A percentile compares a stretch with the other conserved stretches of the same genome.
phyloP scores from a whole-genome alignment of 2,113 vertebrate genomes.

The Dendropsophus ebraccatus region DNA sequence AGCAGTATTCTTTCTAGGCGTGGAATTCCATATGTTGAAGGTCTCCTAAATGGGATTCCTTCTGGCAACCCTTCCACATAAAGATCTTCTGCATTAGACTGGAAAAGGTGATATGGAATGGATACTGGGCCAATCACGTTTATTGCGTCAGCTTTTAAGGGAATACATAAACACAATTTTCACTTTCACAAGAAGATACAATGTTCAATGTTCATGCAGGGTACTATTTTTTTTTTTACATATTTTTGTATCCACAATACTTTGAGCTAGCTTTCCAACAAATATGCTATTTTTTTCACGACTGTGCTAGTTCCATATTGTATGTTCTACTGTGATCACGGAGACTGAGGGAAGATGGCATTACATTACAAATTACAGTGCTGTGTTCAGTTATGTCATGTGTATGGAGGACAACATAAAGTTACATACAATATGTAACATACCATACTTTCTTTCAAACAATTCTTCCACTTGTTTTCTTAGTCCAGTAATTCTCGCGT shows the following conservation, averaged over 20 bases:
- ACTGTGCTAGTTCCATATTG: too few species aligned
- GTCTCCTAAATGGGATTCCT: slow-evolving; percentile 77
- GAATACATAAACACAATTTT: slow-evolving; percentile 12
- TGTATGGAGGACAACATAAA: background rate
- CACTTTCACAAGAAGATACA: background rate
- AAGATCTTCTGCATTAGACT: slow-evolving; percentile 73
- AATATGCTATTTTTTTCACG: too few species aligned
- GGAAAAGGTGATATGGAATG: slow-evolving; percentile 77
- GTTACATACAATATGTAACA: slow-evolving; percentile 7
- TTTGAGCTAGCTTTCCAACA: too few species aligned
- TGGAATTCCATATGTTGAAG: slow-evolving; percentile 79
- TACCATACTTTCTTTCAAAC: slow-evolving; percentile 80
- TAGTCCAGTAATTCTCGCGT: slow-evolving; percentile 74
- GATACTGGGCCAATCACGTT: slow-evolving; percentile 73
- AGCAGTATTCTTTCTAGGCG: slow-evolving; percentile 80
- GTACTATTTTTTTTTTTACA: too few species aligned
- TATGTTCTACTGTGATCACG: too few species aligned
- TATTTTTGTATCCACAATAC: too few species aligned
- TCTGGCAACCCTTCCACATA: slow-evolving; percentile 79
- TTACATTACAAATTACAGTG: too few species aligned
- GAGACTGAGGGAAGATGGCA: too few species aligned
- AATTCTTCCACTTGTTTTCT: slow-evolving; percentile 79
- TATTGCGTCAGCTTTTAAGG: slow-evolving; percentile 75
- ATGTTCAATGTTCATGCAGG: background rate
- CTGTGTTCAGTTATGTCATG: too few species aligned